These are phyloP conservation scores for Prunella fulvescens DNA, from an alignment of 2,113 vertebrate genomes.

Conservation along the genomic window DNA sequence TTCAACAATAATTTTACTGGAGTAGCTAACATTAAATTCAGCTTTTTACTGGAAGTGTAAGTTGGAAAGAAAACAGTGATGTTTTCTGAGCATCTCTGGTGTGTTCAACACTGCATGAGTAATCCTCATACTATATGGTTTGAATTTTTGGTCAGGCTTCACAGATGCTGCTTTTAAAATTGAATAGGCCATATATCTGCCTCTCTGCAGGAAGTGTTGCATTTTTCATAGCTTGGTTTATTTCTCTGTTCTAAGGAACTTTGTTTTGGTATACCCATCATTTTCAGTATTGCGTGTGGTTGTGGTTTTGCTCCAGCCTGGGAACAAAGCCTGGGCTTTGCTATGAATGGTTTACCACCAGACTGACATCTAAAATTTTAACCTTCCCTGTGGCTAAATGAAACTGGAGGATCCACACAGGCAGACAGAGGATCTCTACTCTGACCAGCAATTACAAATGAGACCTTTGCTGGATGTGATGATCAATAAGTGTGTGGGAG, in stretches of 20 bases:
- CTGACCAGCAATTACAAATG: background rate
- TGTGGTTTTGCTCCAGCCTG: background rate
- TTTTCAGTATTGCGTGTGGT: background rate
- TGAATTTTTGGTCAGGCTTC: background rate
- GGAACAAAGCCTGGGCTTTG: background rate
- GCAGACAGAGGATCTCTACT: background rate
- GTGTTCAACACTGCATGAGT: background rate
- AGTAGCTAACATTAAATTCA: background rate
- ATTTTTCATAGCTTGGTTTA: background rate
- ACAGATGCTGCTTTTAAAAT: background rate
- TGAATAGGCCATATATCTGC: background rate
- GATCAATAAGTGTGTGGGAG: constrained; percentile 9
- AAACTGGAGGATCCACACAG: background rate
- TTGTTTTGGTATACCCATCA: background rate
- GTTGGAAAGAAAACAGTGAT: background rate
- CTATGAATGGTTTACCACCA: background rate
- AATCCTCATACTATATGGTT: background rate
- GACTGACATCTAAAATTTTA: background rate
- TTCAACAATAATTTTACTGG: background rate
- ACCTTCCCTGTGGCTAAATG: background rate
- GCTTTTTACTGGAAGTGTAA: background rate
- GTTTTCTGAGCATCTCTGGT: background rate
- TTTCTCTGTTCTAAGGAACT: background rate
- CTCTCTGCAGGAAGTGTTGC: background rate
- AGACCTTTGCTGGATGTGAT: background rate